Evolutionary conservation across 1,140 invertebrate genomes (phyloP).

Genomic region (Lucilia cuprina): DNA sequence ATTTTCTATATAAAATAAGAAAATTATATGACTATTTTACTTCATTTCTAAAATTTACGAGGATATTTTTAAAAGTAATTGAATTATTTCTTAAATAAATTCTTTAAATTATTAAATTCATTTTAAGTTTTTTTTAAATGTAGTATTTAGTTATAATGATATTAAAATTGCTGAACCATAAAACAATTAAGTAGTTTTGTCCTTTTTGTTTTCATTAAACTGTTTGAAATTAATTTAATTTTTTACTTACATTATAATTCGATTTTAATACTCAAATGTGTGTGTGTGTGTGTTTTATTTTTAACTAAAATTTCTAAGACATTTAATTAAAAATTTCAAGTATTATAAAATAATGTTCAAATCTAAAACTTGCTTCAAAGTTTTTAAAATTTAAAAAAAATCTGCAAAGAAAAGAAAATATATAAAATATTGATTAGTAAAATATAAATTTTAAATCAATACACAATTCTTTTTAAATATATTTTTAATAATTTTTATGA

Average conservation of each 20-base stretch:
- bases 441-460: not conserved
- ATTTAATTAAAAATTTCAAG: too few relatives aligned
- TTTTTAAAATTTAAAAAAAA: not conserved
- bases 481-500: too few relatives aligned
- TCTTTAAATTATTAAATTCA: not conserved
- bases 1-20: too few relatives aligned
- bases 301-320: too few relatives aligned
- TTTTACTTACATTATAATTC: not conserved
- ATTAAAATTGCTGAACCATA: not conserved
- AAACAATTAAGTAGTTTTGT: not conserved
- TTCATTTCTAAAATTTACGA: too few relatives aligned
- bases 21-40: too few relatives aligned
- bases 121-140: not conserved
- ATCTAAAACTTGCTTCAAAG: not conserved
- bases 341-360: not conserved
- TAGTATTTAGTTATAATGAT: not conserved
- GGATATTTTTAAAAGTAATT: too few relatives aligned
- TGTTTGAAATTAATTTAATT: not conserved
- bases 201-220: not conserved
- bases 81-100: not conserved
- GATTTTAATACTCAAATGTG: slow-evolving; percentile 6
- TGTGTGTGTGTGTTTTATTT: not conserved
- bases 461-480: too few relatives aligned
- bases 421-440: not conserved
- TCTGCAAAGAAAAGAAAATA: not conserved